These are phyloP conservation scores for Astatotilapia flaviijosephi DNA, from an alignment of 2,113 vertebrate species.

Conservation along the genomic window DNA sequence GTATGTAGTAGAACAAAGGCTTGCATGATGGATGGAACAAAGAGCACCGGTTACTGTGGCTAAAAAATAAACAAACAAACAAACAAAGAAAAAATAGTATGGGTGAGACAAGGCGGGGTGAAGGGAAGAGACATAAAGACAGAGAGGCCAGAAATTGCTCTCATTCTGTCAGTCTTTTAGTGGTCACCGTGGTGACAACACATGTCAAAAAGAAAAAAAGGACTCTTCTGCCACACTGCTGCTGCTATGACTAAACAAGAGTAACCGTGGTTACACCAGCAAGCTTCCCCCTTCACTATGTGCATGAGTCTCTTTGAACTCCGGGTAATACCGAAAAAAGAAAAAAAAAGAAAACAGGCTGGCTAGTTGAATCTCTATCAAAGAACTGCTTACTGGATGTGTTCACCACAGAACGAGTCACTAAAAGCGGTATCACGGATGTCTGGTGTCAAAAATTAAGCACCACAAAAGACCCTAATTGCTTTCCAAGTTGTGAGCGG, in stretches of 20 bases:
- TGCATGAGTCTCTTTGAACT: conserved; percentile 21
- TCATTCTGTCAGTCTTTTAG: neutral
- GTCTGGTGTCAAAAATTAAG: neutral
- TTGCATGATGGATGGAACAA: conserved; percentile 36
- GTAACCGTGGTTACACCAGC: conserved; percentile 9
- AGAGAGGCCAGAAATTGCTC: neutral
- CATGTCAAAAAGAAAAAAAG: neutral
- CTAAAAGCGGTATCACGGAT: neutral
- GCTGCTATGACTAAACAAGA: conserved; percentile 29
- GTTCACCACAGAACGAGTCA: neutral
- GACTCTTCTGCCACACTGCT: neutral
- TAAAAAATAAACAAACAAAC: neutral
- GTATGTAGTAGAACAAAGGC: neutral
- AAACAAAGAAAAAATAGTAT: neutral
- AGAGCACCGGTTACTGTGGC: conserved; percentile 10
- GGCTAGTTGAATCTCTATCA: neutral
- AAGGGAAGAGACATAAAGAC: neutral
- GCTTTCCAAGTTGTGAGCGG: neutral
- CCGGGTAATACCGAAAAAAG: neutral
- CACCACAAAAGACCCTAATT: neutral
- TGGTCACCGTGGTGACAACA: conserved; percentile 29
- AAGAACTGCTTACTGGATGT: neutral
- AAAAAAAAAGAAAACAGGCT: neutral
- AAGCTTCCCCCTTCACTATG: neutral
- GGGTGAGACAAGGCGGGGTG: neutral